phyloP scores from a whole-genome alignment of 1,140 invertebrate species.

The Brachionus calyciflorus region DNA sequence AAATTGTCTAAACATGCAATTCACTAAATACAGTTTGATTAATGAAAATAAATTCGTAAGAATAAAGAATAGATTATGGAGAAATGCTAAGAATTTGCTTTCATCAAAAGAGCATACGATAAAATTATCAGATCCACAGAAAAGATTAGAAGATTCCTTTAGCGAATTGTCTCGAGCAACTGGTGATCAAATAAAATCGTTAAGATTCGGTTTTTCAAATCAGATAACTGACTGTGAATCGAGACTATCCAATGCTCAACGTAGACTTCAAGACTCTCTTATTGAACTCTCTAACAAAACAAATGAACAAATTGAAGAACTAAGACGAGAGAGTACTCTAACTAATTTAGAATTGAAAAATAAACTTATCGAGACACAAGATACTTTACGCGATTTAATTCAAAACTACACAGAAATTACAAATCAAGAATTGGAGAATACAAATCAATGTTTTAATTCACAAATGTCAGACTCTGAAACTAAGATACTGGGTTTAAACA shows the following conservation, averaged over 20 bases:
- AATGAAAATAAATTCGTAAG: constrained; percentile 9
- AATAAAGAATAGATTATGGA: neutral
- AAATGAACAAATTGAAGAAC: constrained; percentile 21
- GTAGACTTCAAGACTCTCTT: constrained; percentile 29
- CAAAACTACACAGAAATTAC: neutral
- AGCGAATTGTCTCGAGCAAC: constrained; percentile 9
- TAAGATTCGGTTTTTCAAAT: constrained; percentile 39
- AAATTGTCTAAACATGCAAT: constrained; percentile 15
- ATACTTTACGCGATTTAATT: neutral
- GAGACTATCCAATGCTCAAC: constrained; percentile 2
- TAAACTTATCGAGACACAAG: neutral
- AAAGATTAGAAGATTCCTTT: constrained; percentile 45
- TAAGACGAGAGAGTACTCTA: neutral
- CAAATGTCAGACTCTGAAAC: constrained; percentile 15
- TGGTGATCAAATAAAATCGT: constrained; percentile 28
- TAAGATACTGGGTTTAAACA: constrained; percentile 13
- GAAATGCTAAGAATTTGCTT: constrained; percentile 25
- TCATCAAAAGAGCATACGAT: constrained; percentile 29
- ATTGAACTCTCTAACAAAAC: constrained; percentile 13
- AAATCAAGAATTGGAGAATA: neutral
- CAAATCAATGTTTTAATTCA: constrained; percentile 5
- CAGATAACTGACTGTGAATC: constrained; percentile 36
- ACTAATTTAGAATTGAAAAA: constrained; percentile 5
- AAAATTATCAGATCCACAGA: constrained; percentile 40
- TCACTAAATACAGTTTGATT: constrained; percentile 23